A percentile compares a stretch with the other conserved stretches of the same genome.
phyloP scores from a whole-genome alignment of 2,888 invertebrate genomes.

The Nowickia ferox region DNA sequence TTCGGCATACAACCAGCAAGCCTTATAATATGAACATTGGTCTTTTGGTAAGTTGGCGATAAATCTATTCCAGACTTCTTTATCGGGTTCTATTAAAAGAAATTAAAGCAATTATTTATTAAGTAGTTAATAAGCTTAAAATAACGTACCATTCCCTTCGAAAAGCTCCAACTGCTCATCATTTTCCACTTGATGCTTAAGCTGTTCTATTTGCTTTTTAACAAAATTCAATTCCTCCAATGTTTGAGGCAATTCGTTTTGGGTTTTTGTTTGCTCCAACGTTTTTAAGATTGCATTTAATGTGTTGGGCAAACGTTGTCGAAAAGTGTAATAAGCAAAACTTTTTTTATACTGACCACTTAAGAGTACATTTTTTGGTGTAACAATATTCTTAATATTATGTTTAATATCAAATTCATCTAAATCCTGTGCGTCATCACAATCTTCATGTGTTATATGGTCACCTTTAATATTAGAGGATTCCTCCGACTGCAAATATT shows the following conservation, averaged over 20 bases:
- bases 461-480: background rate
- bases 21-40: slow-evolving; percentile 87
- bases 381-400: slow-evolving; percentile 84
- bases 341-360: slow-evolving; percentile 89
- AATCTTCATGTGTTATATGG: background rate
- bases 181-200: slow-evolving; percentile 95
- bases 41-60: slow-evolving; percentile 83
- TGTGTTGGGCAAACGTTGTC: slow-evolving; percentile 93
- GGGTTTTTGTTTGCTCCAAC: slow-evolving; percentile 85
- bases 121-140: background rate
- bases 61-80: slow-evolving; percentile 82
- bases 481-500: slow-evolving; percentile 40
- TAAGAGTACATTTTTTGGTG: slow-evolving; percentile 86
- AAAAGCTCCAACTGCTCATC: slow-evolving; percentile 90
- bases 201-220: slow-evolving; percentile 89
- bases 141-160: slow-evolving; percentile 75
- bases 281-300: slow-evolving; percentile 82
- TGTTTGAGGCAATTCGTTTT: background rate
- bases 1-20: slow-evolving; percentile 94
- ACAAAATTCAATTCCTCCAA: slow-evolving; percentile 88
- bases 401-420: slow-evolving; percentile 81
- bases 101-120: background rate
- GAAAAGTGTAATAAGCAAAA: slow-evolving; percentile 93
- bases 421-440: background rate
- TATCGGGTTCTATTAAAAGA: slow-evolving; percentile 76